Evolutionary conservation across 2,113 vertebrate genomes (phyloP), one percentile per base, ranked within the genome.

Genomic region (Sander vitreus): DNA sequence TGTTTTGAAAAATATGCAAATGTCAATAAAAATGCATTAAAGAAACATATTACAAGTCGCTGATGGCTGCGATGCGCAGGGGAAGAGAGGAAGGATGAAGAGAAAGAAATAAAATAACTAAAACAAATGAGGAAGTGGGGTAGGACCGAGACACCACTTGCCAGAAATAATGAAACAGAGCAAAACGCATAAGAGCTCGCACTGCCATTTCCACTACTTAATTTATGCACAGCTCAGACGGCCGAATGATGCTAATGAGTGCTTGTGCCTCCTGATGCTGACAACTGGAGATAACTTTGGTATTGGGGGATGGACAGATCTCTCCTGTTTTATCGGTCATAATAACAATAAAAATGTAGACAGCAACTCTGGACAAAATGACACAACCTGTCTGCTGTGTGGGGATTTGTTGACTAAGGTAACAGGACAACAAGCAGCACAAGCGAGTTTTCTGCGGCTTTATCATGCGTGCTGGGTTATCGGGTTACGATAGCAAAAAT

Each of bases 1-100:
- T 79, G 89, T 90, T 93, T 89, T 90, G 84, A 72, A 90, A 89
- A 92, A 93, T 93, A 94, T 91, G 92, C 88, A 92, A 93, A 94
- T 95, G 75, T 91, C 89, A 92, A 92, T 91, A 93, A 87, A 91
- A 92, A 91, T 80, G 81, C 84, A 88, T 93, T 89, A 91, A 91
- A 92, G 83, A 91, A 91, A 90, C 82, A 89, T 88, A 85, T 81
- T 80, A 87, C 27, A 63, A 62, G 83, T 76, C 4, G 79, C 88
- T 88, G 82, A 90, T 7, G 73, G 77, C 85, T 83, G 80, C 30
- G 23, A 76, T 70, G 67, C 4, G 2, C 77, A 53, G 16, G 68
- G 76, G 64, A 81, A 64, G 70, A 23, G 70, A 69, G 50, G 76
- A 45, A 45, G 82, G 76, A 80, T 71, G 76, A 68, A 53, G 51